These are phyloP conservation scores for Apocheima hispidaria DNA, from an alignment of 2,888 invertebrate genomes.

Conservation along the genomic window DNA sequence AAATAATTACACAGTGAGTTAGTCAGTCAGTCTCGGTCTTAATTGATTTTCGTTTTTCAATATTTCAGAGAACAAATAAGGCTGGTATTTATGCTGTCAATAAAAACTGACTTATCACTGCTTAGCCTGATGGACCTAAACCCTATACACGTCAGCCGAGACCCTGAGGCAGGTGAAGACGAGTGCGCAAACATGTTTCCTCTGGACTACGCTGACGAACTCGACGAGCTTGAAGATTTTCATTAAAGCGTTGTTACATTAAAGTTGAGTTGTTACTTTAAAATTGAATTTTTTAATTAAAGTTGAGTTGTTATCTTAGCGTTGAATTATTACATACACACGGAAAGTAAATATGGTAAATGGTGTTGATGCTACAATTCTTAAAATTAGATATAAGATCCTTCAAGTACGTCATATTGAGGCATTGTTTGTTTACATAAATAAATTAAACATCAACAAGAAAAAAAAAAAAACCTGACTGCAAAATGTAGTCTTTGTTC, in stretches of 20 bases:
- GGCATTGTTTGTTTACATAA: too few species aligned
- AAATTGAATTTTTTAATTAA: not conserved
- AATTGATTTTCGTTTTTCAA: too few species aligned
- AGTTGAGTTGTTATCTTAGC: not conserved
- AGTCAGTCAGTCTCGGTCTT: too few species aligned
- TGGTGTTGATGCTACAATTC: too few species aligned
- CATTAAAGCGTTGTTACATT: conserved; percentile 10
- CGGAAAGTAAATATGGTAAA: too few species aligned
- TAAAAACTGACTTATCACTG: conserved; percentile 63
- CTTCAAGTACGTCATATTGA: too few species aligned
- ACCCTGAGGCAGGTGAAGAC: conserved; percentile 61
- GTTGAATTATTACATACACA: not conserved
- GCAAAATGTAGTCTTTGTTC: too few species aligned
- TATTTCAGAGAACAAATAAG: conserved; percentile 61
- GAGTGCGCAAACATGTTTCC: conserved; percentile 72
- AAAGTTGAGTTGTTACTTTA: not conserved
- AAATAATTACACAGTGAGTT: too few species aligned
- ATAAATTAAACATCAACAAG: too few species aligned
- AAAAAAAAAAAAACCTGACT: too few species aligned
- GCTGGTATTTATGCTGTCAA: conserved; percentile 72
- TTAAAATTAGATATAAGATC: too few species aligned
- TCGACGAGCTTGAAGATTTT: conserved; percentile 71
- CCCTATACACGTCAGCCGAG: conserved; percentile 72
- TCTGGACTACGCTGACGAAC: conserved; percentile 66
- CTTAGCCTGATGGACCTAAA: conserved; percentile 68